phyloP scores from a whole-genome alignment of 2,797 vertebrate species.

The Anguilla megastoma region DNA sequence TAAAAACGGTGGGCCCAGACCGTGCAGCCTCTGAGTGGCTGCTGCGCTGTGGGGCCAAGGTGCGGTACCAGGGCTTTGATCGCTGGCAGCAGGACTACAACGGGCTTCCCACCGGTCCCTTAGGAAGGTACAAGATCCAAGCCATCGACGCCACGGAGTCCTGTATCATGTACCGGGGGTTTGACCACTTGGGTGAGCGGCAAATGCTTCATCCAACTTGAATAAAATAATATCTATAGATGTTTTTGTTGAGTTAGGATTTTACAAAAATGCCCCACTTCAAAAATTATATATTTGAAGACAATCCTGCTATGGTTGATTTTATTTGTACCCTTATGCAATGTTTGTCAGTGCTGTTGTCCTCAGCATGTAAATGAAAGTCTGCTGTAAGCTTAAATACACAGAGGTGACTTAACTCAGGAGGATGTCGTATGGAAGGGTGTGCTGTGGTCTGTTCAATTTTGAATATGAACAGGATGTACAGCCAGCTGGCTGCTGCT shows the following conservation, averaged over 20 bases:
- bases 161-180: slow-evolving; percentile 93
- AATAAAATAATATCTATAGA: neutral
- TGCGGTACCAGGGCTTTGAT: slow-evolving; percentile 83
- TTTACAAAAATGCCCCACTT: too few relatives aligned
- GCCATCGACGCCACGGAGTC: slow-evolving; percentile 89
- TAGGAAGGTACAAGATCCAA: slow-evolving; percentile 86
- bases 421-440: neutral
- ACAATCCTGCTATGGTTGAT: neutral
- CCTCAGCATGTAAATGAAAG: neutral
- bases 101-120: slow-evolving; percentile 81
- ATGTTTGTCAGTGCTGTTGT: neutral
- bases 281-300: neutral
- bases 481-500: neutral
- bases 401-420: neutral
- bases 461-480: neutral
- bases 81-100: slow-evolving; percentile 93
- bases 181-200: slow-evolving; percentile 87
- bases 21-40: slow-evolving; percentile 94
- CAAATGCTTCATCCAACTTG: neutral
- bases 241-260: neutral
- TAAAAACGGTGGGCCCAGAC: slow-evolving; percentile 83
- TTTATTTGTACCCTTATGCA: neutral
- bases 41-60: slow-evolving; percentile 88
- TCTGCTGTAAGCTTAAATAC: neutral
- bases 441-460: neutral